A percentile compares a stretch with the other conserved stretches of the same genome.
phyloP scores from a whole-genome alignment of 2,113 vertebrate genomes.

The Cromileptes altivelis region DNA sequence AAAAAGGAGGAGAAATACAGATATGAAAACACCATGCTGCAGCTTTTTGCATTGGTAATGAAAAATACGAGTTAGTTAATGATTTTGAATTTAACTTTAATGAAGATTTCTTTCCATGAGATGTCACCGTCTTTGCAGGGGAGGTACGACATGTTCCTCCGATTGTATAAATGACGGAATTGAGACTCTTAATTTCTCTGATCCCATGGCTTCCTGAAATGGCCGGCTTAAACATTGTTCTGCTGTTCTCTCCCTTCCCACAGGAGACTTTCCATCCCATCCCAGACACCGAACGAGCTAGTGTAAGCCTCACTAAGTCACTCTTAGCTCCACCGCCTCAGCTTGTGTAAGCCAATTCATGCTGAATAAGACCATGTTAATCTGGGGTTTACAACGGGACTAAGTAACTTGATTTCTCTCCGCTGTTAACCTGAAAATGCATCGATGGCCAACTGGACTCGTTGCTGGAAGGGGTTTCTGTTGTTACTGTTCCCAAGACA shows the following conservation, averaged over 20 bases:
- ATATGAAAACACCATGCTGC: not conserved
- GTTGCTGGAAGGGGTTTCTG: constrained; percentile 52
- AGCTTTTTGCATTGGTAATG: not conserved
- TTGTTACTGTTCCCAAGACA: constrained; percentile 72
- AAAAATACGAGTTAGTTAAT: not conserved
- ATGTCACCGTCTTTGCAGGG: constrained; percentile 25
- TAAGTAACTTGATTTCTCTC: constrained; percentile 75
- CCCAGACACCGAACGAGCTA: constrained; percentile 74
- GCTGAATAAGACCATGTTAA: constrained; percentile 83
- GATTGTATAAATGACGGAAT: constrained; percentile 66
- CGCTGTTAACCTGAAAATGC: constrained; percentile 76
- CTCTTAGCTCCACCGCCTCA: constrained; percentile 74
- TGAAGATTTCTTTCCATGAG: not conserved
- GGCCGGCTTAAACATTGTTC: constrained; percentile 73
- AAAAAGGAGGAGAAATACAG: not conserved
- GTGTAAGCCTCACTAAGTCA: constrained; percentile 82
- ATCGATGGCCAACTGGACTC: constrained; percentile 70
- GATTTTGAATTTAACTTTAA: not conserved
- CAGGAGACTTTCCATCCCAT: constrained; percentile 75
- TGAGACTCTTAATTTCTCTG: constrained; percentile 74
- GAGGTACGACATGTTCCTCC: constrained; percentile 51
- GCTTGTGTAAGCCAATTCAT: constrained; percentile 77
- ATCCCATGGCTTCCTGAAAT: constrained; percentile 77
- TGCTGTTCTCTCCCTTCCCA: constrained; percentile 75
- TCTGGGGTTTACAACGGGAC: constrained; percentile 77